Base-by-base conservation (phyloP, 2,888 invertebrate species). In the Noctuana brunneofusca region DNA sequence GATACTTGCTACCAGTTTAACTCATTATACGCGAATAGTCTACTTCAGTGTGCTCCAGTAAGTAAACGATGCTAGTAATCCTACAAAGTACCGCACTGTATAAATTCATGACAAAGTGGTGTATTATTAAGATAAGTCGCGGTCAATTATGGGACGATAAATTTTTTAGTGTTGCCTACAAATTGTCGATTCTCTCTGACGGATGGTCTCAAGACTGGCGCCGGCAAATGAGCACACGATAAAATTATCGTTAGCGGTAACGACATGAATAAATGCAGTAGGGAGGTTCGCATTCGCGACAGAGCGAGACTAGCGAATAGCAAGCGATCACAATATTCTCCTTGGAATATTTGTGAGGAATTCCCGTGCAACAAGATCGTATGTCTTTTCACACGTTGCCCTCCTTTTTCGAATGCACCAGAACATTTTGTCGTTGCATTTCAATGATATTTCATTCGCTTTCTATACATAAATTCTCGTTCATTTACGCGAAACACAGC, bases 251-350 rank as follows among this genome's bases (percentile, higher is more conserved):
- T 92, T 92, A 92, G 90, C 86, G 83, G 90, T 92, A 92, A 92
- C 92, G 92, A 92, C 91, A 92, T 92, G 92, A 92, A 92, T 92
- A 92, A 92, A 92, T 92, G 92, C 89, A 92, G 84, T 87, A 91
- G 89, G 87, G 88, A 80, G 85, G 84, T 82, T 81, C 78, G 81
- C 79, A 80, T 71, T 75, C 78, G 78, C 78, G 79, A 74, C 69
- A 72, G 72, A 72, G 74, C 74, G 70, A 75, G 76, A 76, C 55
- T 56, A 74, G 69, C 73, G 71, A 75, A 76, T 75, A 66, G 78
- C 76, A 76, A 73, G 70, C 75, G 58, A 65, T 49, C 58, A 65
- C 62, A 65, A 66, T 60, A 62, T 57, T 65, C 41, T 41, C 72
- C 83, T 87, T 85, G 88, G 78, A 80, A 81, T 83, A 84, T 85